Conservation (phyloP, 37 sponge, comb jelly and placozoan species). For the Spongilla lacustris region DNA sequence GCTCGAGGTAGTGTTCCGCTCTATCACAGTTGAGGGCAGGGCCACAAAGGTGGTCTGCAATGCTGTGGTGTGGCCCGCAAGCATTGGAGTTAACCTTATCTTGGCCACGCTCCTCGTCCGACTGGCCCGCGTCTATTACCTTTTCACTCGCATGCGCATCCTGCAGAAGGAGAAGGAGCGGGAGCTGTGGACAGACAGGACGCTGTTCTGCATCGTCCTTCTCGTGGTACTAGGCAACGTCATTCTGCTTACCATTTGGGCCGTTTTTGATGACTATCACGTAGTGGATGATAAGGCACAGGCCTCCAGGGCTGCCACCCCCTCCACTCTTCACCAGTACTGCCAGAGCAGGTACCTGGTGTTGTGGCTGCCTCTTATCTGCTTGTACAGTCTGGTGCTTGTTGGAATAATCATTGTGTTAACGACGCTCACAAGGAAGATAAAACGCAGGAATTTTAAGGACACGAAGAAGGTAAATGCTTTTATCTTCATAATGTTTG, state of each 20-base stretch:
- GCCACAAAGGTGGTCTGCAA: background rate
- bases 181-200: conserved; percentile 30
- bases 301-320: background rate
- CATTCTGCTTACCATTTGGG: conserved; percentile 8
- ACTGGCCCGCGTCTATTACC: conserved; percentile 30
- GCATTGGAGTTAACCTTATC: conserved; percentile 27
- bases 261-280: background rate
- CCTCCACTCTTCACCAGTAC: conserved; percentile 4
- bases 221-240: conserved; percentile 13
- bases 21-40: background rate
- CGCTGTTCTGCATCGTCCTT: conserved; percentile 3
- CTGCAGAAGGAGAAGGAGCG: background rate
- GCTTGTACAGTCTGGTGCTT: background rate
- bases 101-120: conserved; percentile 25
- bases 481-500: conserved; percentile 11
- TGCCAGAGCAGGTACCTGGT: conserved; percentile 5
- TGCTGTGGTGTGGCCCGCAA: background rate
- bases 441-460: conserved; percentile 11
- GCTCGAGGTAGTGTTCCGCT: background rate
- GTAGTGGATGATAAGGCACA: background rate
- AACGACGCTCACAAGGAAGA: conserved; percentile 14
- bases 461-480: conserved; percentile 31
- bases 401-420: background rate
- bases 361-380: conserved; percentile 7
- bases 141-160: conserved; percentile 14